phyloP scores from a whole-genome alignment of 2,113 vertebrate species.

The Hippolais icterina region DNA sequence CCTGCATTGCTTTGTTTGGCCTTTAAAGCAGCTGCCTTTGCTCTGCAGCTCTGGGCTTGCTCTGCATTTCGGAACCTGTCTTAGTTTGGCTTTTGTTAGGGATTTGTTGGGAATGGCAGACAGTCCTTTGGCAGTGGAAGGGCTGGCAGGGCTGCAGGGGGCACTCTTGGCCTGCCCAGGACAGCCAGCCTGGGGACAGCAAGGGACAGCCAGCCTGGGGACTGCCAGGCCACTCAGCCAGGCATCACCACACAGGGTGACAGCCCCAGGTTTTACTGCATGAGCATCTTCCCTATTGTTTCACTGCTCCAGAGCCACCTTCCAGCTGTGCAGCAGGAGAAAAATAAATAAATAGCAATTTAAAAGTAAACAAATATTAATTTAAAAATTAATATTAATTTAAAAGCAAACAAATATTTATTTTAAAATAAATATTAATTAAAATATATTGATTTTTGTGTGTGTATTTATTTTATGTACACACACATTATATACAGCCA shows the following conservation, averaged over 20 bases:
- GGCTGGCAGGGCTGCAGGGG: slow-evolving; percentile 64
- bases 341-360: background rate
- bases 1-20: background rate
- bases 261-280: background rate
- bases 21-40: background rate
- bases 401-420: background rate
- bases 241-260: background rate
- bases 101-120: background rate
- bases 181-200: background rate
- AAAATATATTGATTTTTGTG: no score
- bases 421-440: background rate
- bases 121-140: background rate
- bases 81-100: background rate
- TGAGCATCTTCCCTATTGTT: background rate
- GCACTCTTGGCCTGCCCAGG: slow-evolving; percentile 66
- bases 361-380: background rate
- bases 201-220: background rate
- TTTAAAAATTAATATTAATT: background rate
- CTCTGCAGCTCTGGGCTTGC: background rate
- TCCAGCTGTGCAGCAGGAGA: background rate
- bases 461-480: background rate
- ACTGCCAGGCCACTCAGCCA: background rate
- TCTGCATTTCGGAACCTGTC: background rate
- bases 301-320: background rate
- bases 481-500: background rate